phyloP scores from a whole-genome alignment of 2,888 invertebrate species.

The Acleris cristana region DNA sequence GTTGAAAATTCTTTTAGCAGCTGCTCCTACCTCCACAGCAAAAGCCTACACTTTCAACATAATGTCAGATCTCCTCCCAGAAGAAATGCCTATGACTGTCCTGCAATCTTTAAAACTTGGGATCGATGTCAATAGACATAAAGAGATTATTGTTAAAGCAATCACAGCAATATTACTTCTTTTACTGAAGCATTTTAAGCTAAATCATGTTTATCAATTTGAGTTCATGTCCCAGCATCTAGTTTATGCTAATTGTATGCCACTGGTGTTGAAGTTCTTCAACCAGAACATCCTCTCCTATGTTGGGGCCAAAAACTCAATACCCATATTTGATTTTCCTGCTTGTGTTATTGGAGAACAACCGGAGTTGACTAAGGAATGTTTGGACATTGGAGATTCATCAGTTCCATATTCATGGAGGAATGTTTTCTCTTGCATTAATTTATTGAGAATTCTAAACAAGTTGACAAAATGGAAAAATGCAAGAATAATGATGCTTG shows the following conservation, averaged over 20 bases:
- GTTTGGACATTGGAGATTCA: conserved; percentile 92
- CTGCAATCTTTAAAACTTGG: conserved; percentile 97
- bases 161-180: conserved; percentile 95
- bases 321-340: conserved; percentile 97
- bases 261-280: conserved; percentile 98
- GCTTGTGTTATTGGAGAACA: conserved; percentile 98
- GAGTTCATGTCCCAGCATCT: conserved; percentile 99
- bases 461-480: conserved; percentile 99
- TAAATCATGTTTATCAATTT: conserved; percentile 99
- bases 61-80: conserved; percentile 98
- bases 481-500: conserved; percentile 99
- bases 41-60: conserved; percentile 99
- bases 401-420: conserved; percentile 96
- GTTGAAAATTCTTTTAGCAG: conserved; percentile 97
- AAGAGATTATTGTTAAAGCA: conserved; percentile 99
- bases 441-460: conserved; percentile 97
- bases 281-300: conserved; percentile 98
- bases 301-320: conserved; percentile 96
- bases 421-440: conserved; percentile 99
- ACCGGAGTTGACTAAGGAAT: conserved; percentile 96
- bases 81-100: conserved; percentile 98
- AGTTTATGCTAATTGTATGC: conserved; percentile 99
- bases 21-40: conserved; percentile 99
- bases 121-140: conserved; percentile 98
- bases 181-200: conserved; percentile 97